Base-by-base conservation (phyloP, 2,888 invertebrate genomes). In the Trissoscelio sp. region DNA sequence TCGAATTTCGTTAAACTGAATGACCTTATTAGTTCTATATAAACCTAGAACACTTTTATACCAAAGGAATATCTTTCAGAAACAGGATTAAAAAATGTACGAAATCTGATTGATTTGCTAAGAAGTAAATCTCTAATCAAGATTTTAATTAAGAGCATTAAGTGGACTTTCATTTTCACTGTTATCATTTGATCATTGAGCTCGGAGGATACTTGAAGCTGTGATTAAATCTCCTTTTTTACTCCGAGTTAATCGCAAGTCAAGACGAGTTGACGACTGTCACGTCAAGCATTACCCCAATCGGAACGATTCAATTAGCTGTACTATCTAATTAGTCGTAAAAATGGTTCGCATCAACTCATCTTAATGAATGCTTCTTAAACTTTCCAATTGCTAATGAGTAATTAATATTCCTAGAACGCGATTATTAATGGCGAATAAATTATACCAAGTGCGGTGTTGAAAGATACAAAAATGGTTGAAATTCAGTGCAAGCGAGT, bases 361-460 rank as follows among this genome's bases (percentile, higher is more conserved):
- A 42, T 72, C 66, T 67, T 60, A 60, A 73, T 48, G 55, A 67
- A 55, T 6, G n/a, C 20, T 42, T 31, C 60, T 22, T 12, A 55
- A 79, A 60, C 72, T 73, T 73, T 79, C 79, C 57, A 79, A 44
- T 44, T 12, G 66, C 66, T 79, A 79, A 79, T 73, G 60, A 58
- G 18, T 79, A 66, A 79, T 79, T 79, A 66, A 80, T 74, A 74
- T 74, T 74, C 79, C 55, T 69, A 67, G 22, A 55, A 37, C 48
- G 79, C 22, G 46, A 18, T 74, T 73, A 79, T 74, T 73, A 69
- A 67, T 58, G 34, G 24, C 22, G 62, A 62, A 60, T 62, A 67
- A 73, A 79, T 79, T 72, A 58, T 28, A 24, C 31, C 14, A n/a
- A 18, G 0, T 42, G 20, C 20, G 34, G 24, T 46, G 53, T 34